Evolutionary conservation across 2,888 invertebrate genomes (phyloP).

Genomic region (Ommatoiulus sabulosus): DNA sequence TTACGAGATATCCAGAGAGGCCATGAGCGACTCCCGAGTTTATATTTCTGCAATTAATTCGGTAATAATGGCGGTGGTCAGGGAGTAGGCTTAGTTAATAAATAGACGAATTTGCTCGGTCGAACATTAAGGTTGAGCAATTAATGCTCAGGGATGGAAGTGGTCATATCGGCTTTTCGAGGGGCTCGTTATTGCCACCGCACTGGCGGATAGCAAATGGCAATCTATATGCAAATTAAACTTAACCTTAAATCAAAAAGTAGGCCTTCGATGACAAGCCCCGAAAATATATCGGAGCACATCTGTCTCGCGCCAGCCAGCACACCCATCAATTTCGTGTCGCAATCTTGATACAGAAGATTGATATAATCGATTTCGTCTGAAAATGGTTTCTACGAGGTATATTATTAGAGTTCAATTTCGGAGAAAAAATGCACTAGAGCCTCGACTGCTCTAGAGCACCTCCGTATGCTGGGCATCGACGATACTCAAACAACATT

Average conservation of each 20-base stretch:
- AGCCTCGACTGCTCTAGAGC: background rate
- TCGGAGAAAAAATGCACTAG: background rate
- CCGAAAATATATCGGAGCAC: background rate
- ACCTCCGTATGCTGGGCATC: background rate
- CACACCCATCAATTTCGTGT: slow-evolving; percentile 8
- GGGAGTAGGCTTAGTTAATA: slow-evolving; percentile 1
- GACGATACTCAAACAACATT: background rate
- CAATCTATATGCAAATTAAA: slow-evolving; percentile 42
- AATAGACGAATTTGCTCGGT: slow-evolving; percentile 4
- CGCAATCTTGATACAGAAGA: slow-evolving; percentile 20
- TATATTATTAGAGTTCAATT: background rate
- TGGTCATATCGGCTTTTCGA: slow-evolving; percentile 29
- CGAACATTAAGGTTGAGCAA: background rate
- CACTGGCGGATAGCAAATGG: background rate
- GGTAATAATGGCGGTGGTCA: background rate
- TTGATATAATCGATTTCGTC: slow-evolving; percentile 28
- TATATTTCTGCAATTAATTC: slow-evolving; percentile 33
- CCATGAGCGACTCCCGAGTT: background rate
- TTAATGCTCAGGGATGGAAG: background rate
- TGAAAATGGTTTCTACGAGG: background rate
- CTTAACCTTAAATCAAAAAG: slow-evolving; percentile 4
- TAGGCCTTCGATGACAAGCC: background rate
- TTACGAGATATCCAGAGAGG: background rate
- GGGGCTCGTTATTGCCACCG: background rate
- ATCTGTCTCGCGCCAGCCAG: slow-evolving; percentile 40